Evolutionary conservation across 2,113 vertebrate genomes (phyloP).

Genomic region (Oryzias celebensis): DNA sequence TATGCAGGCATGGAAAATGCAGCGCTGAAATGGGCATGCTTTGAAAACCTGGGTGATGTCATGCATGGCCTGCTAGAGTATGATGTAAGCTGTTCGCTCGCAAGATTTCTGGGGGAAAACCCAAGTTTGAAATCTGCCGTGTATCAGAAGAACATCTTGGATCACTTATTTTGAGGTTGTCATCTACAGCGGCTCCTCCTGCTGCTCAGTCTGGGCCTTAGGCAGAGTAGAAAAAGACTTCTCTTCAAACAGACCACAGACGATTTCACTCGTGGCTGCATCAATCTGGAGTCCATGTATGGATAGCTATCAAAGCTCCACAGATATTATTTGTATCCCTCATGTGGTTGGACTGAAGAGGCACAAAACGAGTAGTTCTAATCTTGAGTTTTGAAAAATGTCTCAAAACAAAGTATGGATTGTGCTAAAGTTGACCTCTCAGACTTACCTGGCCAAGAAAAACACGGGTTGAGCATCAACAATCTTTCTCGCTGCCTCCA

Average conservation of each 20-base stretch:
- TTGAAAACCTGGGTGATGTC: conserved; percentile 61
- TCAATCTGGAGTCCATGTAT: conserved; percentile 9
- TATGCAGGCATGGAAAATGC: conserved; percentile 57
- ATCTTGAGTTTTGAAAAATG: not conserved
- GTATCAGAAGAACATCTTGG: conserved; percentile 24
- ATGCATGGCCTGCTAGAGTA: conserved; percentile 45
- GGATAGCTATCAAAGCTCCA: not conserved
- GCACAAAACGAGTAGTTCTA: conserved; percentile 1
- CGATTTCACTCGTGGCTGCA: conserved; percentile 14
- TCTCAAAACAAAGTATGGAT: too few species aligned
- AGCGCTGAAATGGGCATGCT: conserved; percentile 41
- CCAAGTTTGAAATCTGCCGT: conserved; percentile 35
- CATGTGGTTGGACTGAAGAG: not conserved
- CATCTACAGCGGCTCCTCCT: conserved; percentile 34
- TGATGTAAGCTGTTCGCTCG: conserved; percentile 23
- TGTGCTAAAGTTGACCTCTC: not conserved
- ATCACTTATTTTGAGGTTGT: conserved; percentile 26
- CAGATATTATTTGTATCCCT: not conserved
- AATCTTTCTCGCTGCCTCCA: conserved; percentile 52
- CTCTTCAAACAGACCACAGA: conserved; percentile 13
- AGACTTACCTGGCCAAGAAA: conserved; percentile 41
- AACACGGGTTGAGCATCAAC: conserved; percentile 62
- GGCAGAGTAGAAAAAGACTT: conserved; percentile 36
- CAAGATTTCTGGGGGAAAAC: conserved; percentile 51
- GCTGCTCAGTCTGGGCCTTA: conserved; percentile 15